phyloP scores from a whole-genome alignment of 2,113 vertebrate genomes.

The Vombatus ursinus region DNA sequence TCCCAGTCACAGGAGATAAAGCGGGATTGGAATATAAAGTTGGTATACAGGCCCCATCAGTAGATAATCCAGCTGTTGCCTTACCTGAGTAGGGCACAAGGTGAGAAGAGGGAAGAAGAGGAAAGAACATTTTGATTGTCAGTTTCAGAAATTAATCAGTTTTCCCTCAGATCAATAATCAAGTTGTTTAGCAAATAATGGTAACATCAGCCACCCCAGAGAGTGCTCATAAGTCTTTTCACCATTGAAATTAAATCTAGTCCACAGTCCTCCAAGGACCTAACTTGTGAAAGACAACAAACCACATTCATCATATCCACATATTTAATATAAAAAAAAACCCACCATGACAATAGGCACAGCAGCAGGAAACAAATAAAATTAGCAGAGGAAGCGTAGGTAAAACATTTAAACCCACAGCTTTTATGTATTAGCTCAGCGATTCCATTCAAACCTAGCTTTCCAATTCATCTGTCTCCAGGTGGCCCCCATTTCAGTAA shows the following conservation, averaged over 20 bases:
- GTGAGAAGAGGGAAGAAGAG: neutral
- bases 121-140: neutral
- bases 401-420: constrained; percentile 50
- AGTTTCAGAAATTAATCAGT: neutral
- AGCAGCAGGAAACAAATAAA: constrained; percentile 71
- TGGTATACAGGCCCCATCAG: neutral
- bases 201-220: neutral
- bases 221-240: neutral
- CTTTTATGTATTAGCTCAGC: constrained; percentile 62
- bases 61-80: neutral
- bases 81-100: neutral
- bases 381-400: constrained; percentile 62
- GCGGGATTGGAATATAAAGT: neutral
- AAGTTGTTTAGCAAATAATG: constrained; percentile 9
- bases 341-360: constrained; percentile 38
- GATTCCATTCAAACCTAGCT: constrained; percentile 67
- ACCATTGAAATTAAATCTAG: constrained; percentile 33
- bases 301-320: constrained; percentile 35
- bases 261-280: constrained; percentile 1
- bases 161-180: neutral
- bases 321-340: constrained; percentile 44
- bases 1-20: constrained; percentile 7
- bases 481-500: constrained; percentile 65
- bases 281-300: constrained; percentile 33
- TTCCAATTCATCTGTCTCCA: constrained; percentile 75